A percentile compares a stretch with the other conserved stretches of the same genome.
Evolutionary conservation across 2,888 invertebrate species (phyloP).

Genomic region (Patella pellucida): DNA sequence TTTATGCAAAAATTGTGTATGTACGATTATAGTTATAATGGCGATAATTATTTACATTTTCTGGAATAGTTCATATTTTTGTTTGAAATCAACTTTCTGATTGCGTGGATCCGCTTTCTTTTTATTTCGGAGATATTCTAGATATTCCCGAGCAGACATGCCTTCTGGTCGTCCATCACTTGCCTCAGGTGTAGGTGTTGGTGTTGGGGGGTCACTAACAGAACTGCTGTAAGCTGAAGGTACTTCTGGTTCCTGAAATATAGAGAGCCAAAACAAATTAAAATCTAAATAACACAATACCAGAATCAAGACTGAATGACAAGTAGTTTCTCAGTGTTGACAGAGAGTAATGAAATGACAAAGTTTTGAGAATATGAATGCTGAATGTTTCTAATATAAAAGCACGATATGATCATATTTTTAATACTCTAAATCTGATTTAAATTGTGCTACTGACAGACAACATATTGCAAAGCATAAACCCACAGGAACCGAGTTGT

Average conservation of each 20-base stretch:
- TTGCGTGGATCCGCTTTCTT: slow-evolving; percentile 53
- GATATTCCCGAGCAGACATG: slow-evolving; percentile 57
- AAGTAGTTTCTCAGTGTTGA: too few species aligned
- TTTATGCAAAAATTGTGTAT: too few species aligned
- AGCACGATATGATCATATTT: too few species aligned
- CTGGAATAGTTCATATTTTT: slow-evolving; percentile 39
- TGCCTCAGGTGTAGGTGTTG: not conserved
- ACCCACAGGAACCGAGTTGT: too few species aligned
- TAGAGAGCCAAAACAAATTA: not conserved
- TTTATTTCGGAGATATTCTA: slow-evolving; percentile 47
- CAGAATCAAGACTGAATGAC: not conserved
- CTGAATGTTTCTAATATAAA: too few species aligned
- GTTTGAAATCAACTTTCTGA: slow-evolving; percentile 30
- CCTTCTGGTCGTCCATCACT: slow-evolving; percentile 1
- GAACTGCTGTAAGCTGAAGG: not conserved
- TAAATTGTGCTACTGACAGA: too few species aligned
- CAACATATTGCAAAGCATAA: too few species aligned
- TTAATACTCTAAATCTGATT: too few species aligned
- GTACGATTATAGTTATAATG: too few species aligned
- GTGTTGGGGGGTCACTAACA: not conserved
- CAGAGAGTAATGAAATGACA: too few species aligned
- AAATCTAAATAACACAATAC: not conserved
- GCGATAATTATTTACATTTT: slow-evolving; percentile 28
- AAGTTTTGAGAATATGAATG: too few species aligned
- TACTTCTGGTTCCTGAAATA: slow-evolving; percentile 3